These are phyloP conservation scores for Pangasianodon hypophthalmus DNA, from an alignment of 2,113 vertebrate species.

Conservation along the genomic window DNA sequence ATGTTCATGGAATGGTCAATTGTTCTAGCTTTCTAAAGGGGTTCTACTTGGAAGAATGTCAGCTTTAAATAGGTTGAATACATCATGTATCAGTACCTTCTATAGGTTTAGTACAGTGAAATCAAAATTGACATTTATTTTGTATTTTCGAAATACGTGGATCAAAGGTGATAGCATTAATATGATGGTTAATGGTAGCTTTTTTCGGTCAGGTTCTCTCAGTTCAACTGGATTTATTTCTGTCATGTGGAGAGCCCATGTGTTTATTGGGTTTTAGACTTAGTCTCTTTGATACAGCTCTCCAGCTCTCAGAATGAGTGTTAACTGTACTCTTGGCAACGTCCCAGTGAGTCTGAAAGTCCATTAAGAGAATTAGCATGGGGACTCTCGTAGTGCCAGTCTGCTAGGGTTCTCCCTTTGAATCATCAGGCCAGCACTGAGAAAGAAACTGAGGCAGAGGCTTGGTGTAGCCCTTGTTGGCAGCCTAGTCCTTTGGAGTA, in stretches of 20 bases:
- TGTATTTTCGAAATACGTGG: background rate
- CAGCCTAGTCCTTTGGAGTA: slow-evolving; percentile 49
- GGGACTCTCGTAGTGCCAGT: slow-evolving; percentile 30
- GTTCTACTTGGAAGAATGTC: background rate
- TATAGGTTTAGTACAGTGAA: background rate
- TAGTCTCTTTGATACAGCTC: slow-evolving; percentile 12
- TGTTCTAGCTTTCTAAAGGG: background rate
- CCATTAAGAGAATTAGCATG: slow-evolving; percentile 51
- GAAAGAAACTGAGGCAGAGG: background rate
- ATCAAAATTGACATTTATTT: background rate
- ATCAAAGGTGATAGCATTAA: background rate
- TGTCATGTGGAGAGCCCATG: background rate
- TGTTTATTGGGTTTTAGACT: slow-evolving; percentile 10
- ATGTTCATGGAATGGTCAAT: background rate
- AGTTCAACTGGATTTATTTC: background rate
- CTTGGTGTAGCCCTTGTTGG: slow-evolving; percentile 35
- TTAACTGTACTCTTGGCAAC: slow-evolving; percentile 41
- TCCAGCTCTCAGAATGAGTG: background rate
- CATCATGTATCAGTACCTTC: background rate
- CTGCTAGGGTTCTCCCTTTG: slow-evolving; percentile 43
- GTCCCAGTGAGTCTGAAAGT: slow-evolving; percentile 36
- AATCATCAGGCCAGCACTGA: slow-evolving; percentile 44
- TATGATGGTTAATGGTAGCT: background rate
- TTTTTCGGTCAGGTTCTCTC: background rate
- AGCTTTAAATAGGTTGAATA: background rate